A percentile compares a stretch with the other conserved stretches of the same genome.
These are phyloP conservation scores for Xanthorhoe spadicearia DNA, from an alignment of 2,888 invertebrate genomes.

Conservation along the genomic window DNA sequence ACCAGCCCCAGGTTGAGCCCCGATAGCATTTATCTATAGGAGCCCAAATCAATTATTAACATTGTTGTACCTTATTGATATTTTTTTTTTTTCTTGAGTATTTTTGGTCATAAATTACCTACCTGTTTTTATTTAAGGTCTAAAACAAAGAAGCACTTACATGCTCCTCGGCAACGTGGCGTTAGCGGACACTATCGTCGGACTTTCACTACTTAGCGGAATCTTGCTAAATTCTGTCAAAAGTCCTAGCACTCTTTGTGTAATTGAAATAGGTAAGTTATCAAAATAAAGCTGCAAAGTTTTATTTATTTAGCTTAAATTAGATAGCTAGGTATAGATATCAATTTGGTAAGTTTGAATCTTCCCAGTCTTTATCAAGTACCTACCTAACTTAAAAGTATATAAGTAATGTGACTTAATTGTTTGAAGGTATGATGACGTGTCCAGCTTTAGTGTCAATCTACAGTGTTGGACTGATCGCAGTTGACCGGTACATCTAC, in stretches of 20 bases:
- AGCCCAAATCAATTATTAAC: too few species aligned
- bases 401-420: not conserved
- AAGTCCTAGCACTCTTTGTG: conserved; percentile 65
- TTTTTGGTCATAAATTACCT: not conserved
- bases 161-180: conserved; percentile 88
- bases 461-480: conserved; percentile 86
- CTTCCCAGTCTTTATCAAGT: not conserved
- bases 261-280: conserved; percentile 73
- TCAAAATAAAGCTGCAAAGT: not conserved
- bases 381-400: too few species aligned
- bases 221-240: conserved; percentile 61
- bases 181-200: conserved; percentile 87
- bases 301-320: not conserved
- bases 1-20: not conserved
- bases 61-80: too few species aligned
- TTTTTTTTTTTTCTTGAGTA: too few species aligned
- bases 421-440: conserved; percentile 84
- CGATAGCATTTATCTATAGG: too few species aligned
- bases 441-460: conserved; percentile 87
- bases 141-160: conserved; percentile 86
- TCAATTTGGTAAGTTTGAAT: not conserved
- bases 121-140: conserved; percentile 73
- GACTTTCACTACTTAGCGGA: conserved; percentile 84
- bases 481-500: conserved; percentile 86
- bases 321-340: too few species aligned